These are phyloP conservation scores for Morinoia aosen DNA, from an alignment of 2,888 invertebrate species.

Conservation along the genomic window DNA sequence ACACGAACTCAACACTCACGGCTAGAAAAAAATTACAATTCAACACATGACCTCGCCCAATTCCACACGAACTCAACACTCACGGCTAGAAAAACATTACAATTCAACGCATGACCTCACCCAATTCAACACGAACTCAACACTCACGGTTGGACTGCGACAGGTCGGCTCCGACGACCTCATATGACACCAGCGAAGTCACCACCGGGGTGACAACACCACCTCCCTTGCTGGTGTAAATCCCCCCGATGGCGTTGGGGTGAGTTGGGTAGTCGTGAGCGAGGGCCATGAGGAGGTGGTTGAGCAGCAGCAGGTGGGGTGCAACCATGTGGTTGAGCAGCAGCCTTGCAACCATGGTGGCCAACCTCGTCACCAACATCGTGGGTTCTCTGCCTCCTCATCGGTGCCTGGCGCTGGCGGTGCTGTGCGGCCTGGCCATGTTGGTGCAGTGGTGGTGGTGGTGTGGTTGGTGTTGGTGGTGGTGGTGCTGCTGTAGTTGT, in stretches of 20 bases:
- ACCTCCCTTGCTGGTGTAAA: conserved; percentile 15
- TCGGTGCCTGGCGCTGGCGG: not conserved
- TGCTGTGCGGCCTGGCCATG: not conserved
- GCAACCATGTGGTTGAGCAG: conserved; percentile 61
- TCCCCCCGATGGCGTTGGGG: conserved; percentile 42
- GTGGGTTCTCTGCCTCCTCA: not conserved
- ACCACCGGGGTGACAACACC: not conserved
- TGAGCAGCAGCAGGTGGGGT: conserved; percentile 57
- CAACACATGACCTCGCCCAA: no score
- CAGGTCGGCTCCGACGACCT: not conserved
- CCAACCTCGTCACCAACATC: conserved; percentile 29
- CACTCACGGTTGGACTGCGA: not conserved
- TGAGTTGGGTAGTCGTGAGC: conserved; percentile 55
- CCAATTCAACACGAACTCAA: not conserved
- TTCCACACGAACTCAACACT: no score
- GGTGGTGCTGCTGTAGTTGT: no score
- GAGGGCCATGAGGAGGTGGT: conserved; percentile 58
- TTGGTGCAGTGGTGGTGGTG: not conserved
- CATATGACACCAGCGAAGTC: not conserved
- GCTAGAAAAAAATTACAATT: no score
- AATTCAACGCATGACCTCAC: no score
- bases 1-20: no score
- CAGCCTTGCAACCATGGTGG: conserved; percentile 55
- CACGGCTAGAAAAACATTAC: no score
- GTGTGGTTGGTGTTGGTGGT: no score